phyloP scores from a whole-genome alignment of 2,113 vertebrate genomes.

The Danio rerio region DNA sequence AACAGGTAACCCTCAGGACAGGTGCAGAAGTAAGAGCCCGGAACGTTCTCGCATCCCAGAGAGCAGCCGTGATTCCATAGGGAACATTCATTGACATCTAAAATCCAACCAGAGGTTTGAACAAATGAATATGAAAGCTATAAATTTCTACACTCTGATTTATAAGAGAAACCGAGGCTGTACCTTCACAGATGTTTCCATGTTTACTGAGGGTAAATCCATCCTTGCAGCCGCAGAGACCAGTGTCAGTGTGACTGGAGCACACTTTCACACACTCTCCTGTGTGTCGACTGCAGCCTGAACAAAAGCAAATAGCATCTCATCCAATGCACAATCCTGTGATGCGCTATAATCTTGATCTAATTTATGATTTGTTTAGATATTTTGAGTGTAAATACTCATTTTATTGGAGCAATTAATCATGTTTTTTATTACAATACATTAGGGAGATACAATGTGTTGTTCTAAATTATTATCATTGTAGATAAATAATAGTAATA shows the following conservation, averaged over 20 bases:
- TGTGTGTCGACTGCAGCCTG: slow-evolving; percentile 69
- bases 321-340: neutral
- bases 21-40: slow-evolving; percentile 94
- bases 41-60: slow-evolving; percentile 90
- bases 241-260: slow-evolving; percentile 59
- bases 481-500: no score
- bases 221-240: slow-evolving; percentile 77
- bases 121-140: neutral
- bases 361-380: neutral
- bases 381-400: neutral
- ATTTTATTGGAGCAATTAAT: neutral
- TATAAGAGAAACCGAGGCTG: neutral
- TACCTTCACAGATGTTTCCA: slow-evolving; percentile 89
- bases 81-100: slow-evolving; percentile 93
- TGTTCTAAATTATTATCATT: no score
- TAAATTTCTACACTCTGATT: neutral
- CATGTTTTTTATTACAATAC: no score
- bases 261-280: slow-evolving; percentile 76
- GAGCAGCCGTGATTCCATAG: slow-evolving; percentile 92
- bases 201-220: slow-evolving; percentile 83
- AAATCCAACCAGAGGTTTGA: neutral
- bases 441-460: no score
- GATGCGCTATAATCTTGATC: neutral
- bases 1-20: slow-evolving; percentile 87
- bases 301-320: slow-evolving; percentile 38